Conservation (phyloP, 2,888 invertebrate species). For the Dicyrtomina minuta region DNA sequence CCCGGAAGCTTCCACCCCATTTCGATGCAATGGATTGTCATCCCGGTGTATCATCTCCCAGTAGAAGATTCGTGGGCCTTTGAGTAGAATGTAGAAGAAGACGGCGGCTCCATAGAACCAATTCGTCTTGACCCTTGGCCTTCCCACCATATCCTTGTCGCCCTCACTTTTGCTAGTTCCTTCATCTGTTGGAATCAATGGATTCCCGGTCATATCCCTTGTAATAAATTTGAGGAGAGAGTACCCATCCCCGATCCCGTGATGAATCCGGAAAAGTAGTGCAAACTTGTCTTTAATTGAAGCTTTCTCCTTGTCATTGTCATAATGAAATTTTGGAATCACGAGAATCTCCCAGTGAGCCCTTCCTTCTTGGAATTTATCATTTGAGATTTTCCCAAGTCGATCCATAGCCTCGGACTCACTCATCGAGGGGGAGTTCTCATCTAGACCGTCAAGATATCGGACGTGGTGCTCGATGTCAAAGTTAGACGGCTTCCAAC, state of each 20-base stretch:
- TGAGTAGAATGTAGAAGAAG: constrained; percentile 43
- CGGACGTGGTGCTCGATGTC: constrained; percentile 49
- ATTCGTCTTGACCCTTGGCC: constrained; percentile 28
- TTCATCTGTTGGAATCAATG: too few relatives aligned
- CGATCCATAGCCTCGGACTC: constrained; percentile 43
- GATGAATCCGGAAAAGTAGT: constrained; percentile 46
- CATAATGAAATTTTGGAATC: constrained; percentile 46
- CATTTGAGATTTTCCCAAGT: constrained; percentile 39
- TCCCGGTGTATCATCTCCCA: constrained; percentile 43
- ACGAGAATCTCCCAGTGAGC: constrained; percentile 50
- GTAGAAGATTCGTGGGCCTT: constrained; percentile 44
- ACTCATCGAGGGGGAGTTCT: constrained; percentile 34
- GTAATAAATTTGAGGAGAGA: constrained; percentile 49
- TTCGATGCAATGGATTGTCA: constrained; percentile 42
- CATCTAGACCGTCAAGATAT: constrained; percentile 39
- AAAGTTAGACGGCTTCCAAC: constrained; percentile 46
- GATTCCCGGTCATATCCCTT: constrained; percentile 48
- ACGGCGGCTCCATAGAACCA: constrained; percentile 21
- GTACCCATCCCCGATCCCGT: constrained; percentile 50
- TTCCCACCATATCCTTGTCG: constrained; percentile 29
- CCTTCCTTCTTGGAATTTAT: constrained; percentile 33
- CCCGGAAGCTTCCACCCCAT: constrained; percentile 34
- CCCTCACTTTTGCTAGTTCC: too few relatives aligned
- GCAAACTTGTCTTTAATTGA: constrained; percentile 34
- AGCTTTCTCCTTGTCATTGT: constrained; percentile 7